Conservation (phyloP, 2,113 vertebrate species). For the Cochlearius cochlearius region DNA sequence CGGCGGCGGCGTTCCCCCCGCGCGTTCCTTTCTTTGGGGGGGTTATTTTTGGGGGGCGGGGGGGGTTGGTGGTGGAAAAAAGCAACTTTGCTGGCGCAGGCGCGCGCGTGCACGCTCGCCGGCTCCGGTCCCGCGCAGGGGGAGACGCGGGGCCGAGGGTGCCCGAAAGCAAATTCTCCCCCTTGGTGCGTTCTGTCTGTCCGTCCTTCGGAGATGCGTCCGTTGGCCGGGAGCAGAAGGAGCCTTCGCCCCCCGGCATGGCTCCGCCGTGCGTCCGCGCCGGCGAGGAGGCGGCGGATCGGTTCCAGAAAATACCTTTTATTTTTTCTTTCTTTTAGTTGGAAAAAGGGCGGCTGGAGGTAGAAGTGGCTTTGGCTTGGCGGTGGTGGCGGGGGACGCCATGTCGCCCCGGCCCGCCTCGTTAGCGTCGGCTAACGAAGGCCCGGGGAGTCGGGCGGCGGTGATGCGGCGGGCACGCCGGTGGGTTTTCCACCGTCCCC, state of each 20-base stretch:
- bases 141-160: not conserved
- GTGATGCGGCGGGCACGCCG: rapidly evolving
- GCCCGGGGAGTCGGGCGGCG: not conserved
- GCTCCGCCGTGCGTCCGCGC: not conserved
- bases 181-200: not conserved
- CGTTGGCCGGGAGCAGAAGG: not conserved
- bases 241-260: not conserved
- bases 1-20: too few relatives aligned
- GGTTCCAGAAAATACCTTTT: not conserved
- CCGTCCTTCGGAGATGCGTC: not conserved
- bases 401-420: not conserved
- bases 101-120: not conserved
- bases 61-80: not conserved
- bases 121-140: too few relatives aligned
- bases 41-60: too few relatives aligned
- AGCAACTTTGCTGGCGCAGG: not conserved
- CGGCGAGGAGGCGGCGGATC: not conserved
- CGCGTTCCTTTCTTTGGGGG: too few relatives aligned
- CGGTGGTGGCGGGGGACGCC: not conserved
- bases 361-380: rapidly evolving
- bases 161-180: not conserved
- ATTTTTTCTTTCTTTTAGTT: not conserved
- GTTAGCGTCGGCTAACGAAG: not conserved
- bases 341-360: not conserved
- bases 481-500: not conserved